These are phyloP conservation scores for Leucophenga montana DNA, from an alignment of 2,888 invertebrate genomes.

Conservation along the genomic window DNA sequence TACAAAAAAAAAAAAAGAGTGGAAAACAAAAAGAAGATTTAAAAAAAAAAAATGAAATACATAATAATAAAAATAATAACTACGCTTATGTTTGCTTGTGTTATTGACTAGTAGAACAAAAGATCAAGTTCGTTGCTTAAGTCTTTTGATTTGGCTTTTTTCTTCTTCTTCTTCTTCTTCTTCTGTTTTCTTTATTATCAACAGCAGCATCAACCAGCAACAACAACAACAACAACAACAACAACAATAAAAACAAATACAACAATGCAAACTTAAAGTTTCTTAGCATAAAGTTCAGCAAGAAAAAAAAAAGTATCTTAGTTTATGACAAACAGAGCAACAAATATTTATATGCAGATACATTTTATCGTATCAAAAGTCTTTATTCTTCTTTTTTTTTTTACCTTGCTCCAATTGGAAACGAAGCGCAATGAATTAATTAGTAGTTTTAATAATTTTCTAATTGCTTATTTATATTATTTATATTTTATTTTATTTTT, in stretches of 20 bases:
- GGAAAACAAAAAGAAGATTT: too few species aligned
- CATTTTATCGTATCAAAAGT: conserved; percentile 15
- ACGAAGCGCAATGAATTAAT: background rate
- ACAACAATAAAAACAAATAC: background rate
- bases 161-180: conserved; percentile 18
- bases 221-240: conserved; percentile 2
- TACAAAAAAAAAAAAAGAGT: too few species aligned
- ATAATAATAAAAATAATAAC: too few species aligned
- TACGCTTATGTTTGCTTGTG: too few species aligned
- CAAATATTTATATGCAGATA: conserved; percentile 21
- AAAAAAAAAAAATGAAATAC: too few species aligned
- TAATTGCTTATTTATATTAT: background rate
- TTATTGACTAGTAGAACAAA: conserved; percentile 26
- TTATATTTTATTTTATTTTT: background rate
- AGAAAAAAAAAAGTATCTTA: too few species aligned
- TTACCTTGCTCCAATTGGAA: conserved; percentile 5
- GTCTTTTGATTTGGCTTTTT: conserved; percentile 42
- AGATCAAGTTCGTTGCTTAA: conserved; percentile 52
- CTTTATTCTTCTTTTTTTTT: conserved; percentile 31
- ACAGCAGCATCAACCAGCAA: conserved; percentile 31
- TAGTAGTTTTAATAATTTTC: background rate
- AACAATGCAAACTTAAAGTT: background rate
- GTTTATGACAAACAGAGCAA: conserved; percentile 44
- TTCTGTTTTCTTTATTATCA: conserved; percentile 17
- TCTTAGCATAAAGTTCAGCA: background rate